These are phyloP conservation scores for Oryzias curvinotus DNA, from an alignment of 2,113 vertebrate species.

Conservation along the genomic window DNA sequence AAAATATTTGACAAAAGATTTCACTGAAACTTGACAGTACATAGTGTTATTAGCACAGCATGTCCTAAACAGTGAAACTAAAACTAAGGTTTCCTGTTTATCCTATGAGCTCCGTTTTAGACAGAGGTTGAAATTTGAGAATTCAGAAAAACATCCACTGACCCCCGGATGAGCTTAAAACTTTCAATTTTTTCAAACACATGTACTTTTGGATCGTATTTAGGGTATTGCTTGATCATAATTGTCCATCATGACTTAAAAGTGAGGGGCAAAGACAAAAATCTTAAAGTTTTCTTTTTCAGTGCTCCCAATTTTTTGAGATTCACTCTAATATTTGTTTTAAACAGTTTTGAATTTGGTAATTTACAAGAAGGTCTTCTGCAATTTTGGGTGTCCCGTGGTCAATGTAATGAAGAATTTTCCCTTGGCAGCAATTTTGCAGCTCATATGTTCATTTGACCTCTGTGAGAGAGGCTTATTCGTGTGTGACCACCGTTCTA, in stretches of 20 bases:
- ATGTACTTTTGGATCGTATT: too few relatives aligned
- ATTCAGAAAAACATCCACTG: neutral
- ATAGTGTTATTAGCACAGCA: neutral
- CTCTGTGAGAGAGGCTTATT: constrained; percentile 49
- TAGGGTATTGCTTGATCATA: too few relatives aligned
- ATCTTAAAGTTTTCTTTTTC: too few relatives aligned
- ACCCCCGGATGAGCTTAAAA: neutral
- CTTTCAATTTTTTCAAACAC: neutral
- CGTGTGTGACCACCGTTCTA: constrained; percentile 30
- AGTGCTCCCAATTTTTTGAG: neutral
- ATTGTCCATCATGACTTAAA: too few relatives aligned
- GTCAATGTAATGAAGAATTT: constrained; percentile 22
- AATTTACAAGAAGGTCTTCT: constrained; percentile 4
- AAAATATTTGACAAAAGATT: too few relatives aligned
- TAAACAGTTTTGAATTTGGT: neutral
- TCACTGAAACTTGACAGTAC: neutral
- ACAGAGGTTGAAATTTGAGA: constrained; percentile 5
- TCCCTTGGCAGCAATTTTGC: constrained; percentile 36
- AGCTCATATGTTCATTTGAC: constrained; percentile 45
- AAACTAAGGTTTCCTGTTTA: constrained; percentile 12
- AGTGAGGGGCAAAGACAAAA: too few relatives aligned
- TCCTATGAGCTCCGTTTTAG: neutral
- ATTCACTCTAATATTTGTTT: neutral
- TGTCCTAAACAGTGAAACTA: neutral
- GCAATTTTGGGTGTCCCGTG: constrained; percentile 4